Conservation (phyloP, 2,797 vertebrate species). For the Sebastes matsubarae region DNA sequence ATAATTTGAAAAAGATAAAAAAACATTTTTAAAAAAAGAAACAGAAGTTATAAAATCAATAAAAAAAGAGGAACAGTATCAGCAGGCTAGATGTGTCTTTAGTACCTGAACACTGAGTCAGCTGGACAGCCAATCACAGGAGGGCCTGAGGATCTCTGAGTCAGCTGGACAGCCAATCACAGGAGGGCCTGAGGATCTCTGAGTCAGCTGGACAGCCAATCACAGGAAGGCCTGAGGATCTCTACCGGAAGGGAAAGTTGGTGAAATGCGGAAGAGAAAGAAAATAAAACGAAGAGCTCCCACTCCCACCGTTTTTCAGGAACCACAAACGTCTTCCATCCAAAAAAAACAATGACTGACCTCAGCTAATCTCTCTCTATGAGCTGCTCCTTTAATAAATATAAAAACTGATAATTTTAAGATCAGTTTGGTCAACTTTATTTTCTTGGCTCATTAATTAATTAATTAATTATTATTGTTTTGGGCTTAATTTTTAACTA, state of each 20-base stretch:
- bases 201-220: conserved; percentile 42
- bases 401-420: no score
- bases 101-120: conserved; percentile 8
- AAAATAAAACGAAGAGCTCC: conserved; percentile 4
- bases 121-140: conserved; percentile 49
- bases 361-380: no score
- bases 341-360: neutral
- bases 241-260: conserved; percentile 56
- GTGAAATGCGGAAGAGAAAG: conserved; percentile 61
- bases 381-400: no score
- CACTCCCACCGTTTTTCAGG: conserved; percentile 30
- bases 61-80: neutral
- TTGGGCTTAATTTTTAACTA: neutral
- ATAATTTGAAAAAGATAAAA: conserved; percentile 18
- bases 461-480: neutral
- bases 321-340: neutral
- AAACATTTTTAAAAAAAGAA: conserved; percentile 13
- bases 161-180: conserved; percentile 49
- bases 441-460: neutral
- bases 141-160: neutral
- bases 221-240: neutral
- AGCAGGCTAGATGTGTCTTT: neutral
- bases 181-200: neutral
- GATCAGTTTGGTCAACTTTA: neutral
- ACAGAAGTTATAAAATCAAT: conserved; percentile 29